Evolutionary conservation across 2,888 invertebrate genomes (phyloP).

Genomic region (Mamestra brassicae): DNA sequence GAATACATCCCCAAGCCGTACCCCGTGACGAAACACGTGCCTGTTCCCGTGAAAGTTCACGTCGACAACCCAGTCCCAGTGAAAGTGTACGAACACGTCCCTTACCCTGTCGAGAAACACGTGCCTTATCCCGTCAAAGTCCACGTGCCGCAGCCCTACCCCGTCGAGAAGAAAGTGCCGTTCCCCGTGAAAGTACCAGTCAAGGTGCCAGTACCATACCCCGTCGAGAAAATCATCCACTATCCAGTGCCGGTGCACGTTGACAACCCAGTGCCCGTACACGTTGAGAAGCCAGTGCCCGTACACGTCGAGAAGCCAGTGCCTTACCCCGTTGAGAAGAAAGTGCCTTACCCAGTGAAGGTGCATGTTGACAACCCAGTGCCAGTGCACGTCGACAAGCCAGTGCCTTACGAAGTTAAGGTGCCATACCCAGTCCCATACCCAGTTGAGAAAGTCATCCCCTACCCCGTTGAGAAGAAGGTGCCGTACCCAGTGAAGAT

Average conservation of each 20-base stretch:
- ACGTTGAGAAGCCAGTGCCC: constrained; percentile 93
- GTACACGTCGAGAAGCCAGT: constrained; percentile 94
- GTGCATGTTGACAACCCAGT: constrained; percentile 93
- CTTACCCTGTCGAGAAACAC: constrained; percentile 94
- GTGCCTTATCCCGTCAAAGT: constrained; percentile 93
- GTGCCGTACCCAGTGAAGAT: constrained; percentile 93
- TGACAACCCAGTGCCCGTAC: constrained; percentile 93
- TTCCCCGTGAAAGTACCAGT: constrained; percentile 93
- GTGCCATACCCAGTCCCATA: constrained; percentile 94
- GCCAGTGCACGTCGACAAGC: constrained; percentile 94
- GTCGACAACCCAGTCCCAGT: constrained; percentile 93
- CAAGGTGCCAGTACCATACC: constrained; percentile 94
- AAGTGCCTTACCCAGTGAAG: constrained; percentile 93
- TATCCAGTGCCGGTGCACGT: constrained; percentile 93
- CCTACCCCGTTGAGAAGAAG: constrained; percentile 92
- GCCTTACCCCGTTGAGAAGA: constrained; percentile 94
- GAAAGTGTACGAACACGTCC: constrained; percentile 91
- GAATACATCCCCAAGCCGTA: constrained; percentile 93
- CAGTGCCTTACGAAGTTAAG: constrained; percentile 94
- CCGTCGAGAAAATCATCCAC: constrained; percentile 94
- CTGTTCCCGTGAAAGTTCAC: constrained; percentile 92
- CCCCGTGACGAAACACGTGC: constrained; percentile 93
- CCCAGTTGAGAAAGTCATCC: constrained; percentile 92
- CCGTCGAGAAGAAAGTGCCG: constrained; percentile 93
- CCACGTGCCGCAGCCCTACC: constrained; percentile 93